These are phyloP conservation scores for Cephalopterus ornatus DNA, from an alignment of 2,113 vertebrate genomes.

Conservation along the genomic window DNA sequence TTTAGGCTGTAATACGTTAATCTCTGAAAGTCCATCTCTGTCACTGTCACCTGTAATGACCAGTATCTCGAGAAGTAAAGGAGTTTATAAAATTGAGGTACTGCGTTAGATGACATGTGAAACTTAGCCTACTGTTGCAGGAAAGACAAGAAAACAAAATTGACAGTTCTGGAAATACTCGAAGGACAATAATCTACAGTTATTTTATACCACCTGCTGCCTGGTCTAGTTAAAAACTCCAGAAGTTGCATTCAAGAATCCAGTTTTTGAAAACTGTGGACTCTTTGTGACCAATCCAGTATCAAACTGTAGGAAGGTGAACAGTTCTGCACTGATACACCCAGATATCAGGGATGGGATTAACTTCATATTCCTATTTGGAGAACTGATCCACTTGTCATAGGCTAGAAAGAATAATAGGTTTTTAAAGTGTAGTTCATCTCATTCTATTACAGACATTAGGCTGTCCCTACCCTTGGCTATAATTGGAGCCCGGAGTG, in stretches of 20 bases:
- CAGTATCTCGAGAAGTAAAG: background rate
- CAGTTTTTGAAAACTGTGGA: background rate
- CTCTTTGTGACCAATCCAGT: background rate
- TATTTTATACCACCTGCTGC: background rate
- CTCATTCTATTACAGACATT: constrained; percentile 2
- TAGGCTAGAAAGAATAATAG: background rate
- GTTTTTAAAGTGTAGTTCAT: constrained; percentile 21
- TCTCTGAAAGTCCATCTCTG: background rate
- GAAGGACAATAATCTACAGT: background rate
- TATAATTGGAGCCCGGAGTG: constrained; percentile 18
- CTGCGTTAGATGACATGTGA: background rate
- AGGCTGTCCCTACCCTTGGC: constrained; percentile 11
- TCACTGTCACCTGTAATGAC: background rate
- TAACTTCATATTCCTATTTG: background rate
- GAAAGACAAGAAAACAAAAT: background rate
- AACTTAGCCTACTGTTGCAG: background rate
- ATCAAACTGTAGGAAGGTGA: background rate
- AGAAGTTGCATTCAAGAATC: background rate
- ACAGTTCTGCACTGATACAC: background rate
- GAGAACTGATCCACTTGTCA: background rate
- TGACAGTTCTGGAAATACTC: background rate
- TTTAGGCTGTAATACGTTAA: background rate
- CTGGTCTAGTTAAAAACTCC: background rate
- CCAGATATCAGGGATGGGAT: background rate
- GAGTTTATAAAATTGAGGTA: background rate